Base-by-base conservation (phyloP, 2,797 vertebrate genomes). In the Muscicapa striata region DNA sequence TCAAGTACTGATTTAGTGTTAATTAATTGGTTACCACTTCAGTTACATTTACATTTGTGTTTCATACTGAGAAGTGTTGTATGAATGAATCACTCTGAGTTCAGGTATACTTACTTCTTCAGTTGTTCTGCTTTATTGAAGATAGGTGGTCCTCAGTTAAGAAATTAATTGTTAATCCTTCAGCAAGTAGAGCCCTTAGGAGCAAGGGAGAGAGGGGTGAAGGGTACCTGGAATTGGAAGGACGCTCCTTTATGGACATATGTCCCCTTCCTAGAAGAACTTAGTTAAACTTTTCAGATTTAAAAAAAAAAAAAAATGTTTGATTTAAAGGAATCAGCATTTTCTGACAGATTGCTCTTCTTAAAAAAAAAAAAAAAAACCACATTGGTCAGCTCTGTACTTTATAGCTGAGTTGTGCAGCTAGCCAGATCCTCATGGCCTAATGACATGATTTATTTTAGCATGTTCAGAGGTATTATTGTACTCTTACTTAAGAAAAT, bases 401-500 rank as follows among this genome's bases (percentile, higher is more conserved):
- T 90, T 92, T 41, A 59, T 87, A 72, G 87, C 19, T 68, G 68
- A 86, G 92, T 95, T 95, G 80, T 93, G 51, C 73, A 78, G 89
- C 79, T 67, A 67, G 82, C 59, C 54, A 85, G 40, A 73, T 74
- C 87, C 93, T 95, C 91, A 59, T 34, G 94, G 77, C 68, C 88
- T 84, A 89, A 68, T 83, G 89, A 89, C 82, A 62, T 96, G 94
- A 97, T 97, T 93, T 94, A 95, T 95, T 93, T 91, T 82, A 94
- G 70, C 86, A 29, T 90, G 92, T 96, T 94, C 94, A 62, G 83
- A 94, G 90, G 51, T 96, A 96, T 96, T 96, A 97, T 95, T 74
- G 91, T 91, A 43, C 87, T 95, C 91, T 95, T 96, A 95, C 91
- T 97, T 93, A 91, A 95, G 95, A 95, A 97, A 97, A 97, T 95